These are phyloP conservation scores for Solea senegalensis DNA, from an alignment of 2,113 vertebrate genomes.

Conservation along the genomic window DNA sequence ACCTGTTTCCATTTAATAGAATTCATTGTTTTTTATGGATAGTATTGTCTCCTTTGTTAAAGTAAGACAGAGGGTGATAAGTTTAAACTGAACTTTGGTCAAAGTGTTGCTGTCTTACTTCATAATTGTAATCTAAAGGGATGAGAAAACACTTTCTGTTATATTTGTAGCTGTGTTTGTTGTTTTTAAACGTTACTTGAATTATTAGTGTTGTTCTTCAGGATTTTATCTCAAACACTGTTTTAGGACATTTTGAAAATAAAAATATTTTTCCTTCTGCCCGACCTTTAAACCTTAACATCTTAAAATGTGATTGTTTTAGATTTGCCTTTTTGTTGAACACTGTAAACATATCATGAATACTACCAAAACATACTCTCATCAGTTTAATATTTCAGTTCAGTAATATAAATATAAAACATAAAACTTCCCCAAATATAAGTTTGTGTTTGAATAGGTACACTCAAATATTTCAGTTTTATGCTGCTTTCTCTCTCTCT, in stretches of 20 bases:
- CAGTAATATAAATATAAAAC: too few species aligned
- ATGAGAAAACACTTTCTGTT: not conserved
- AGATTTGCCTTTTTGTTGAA: not conserved
- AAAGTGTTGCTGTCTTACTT: constrained; percentile 19
- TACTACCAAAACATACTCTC: too few species aligned
- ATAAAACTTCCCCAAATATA: too few species aligned
- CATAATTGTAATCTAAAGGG: not conserved
- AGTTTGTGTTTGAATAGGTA: too few species aligned
- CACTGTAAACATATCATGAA: too few species aligned
- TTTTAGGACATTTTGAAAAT: constrained; percentile 20
- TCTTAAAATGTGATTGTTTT: too few species aligned
- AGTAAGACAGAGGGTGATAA: not conserved
- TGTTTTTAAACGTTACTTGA: constrained; percentile 39
- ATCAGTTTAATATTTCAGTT: too few species aligned
- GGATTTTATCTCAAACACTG: not conserved
- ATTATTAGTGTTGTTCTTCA: constrained; percentile 7
- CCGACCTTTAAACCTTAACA: not conserved
- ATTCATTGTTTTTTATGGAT: not conserved
- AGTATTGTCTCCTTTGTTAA: not conserved
- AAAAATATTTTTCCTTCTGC: constrained; percentile 23
- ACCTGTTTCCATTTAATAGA: not conserved
- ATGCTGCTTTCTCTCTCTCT: too few species aligned
- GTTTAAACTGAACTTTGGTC: not conserved
- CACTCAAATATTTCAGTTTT: too few species aligned
- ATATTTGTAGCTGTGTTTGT: not conserved